Evolutionary conservation across 2,888 invertebrate species (phyloP), one percentile per base, ranked within the genome.

Genomic region (Odontothrips loti): DNA sequence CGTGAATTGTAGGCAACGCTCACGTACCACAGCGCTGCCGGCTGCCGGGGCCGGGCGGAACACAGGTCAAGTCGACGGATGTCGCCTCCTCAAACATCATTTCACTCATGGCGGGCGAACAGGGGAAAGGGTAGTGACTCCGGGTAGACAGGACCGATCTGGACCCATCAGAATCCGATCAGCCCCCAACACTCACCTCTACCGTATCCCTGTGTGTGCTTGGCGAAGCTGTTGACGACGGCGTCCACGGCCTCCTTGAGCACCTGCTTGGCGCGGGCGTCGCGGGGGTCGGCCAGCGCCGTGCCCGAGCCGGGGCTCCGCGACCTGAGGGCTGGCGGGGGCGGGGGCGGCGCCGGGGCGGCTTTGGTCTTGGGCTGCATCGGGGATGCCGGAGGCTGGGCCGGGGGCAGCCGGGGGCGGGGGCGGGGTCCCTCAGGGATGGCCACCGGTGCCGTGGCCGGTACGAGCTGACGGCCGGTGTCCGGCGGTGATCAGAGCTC

Each of bases 181-280:
- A n/a, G n/a, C n/a, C n/a, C n/a, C n/a, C n/a, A n/a, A n/a, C 79
- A 85, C 87, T 88, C 86, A 92, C 92, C 92, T 90, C 92, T 88
- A 83, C 92, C 92, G 86, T 92, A 92, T 83, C 92, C 92, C 86
- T 92, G 92, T 63, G 91, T 91, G 85, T 93, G 92, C 86, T 92
- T 93, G 48, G 92, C 92, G 87, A 93, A 93, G 87, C 92, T 92
- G 87, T 92, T 92, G 84, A 93, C 92, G 80, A 93, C 92, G 23
- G 92, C 92, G 86, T 93, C 92, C 29, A 93, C 92, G n/a, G 92
- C 92, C 86, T 92, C 92, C 85, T 91, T 91, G 80, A 93, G 88
- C 80, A 90, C 89, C 86, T 90, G 90, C 84, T 90, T 90, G 82
- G 90, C 90, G 82, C 89, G 87, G 27, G 68, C 68, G 68, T 75